Evolutionary conservation across 2,888 invertebrate genomes (phyloP).

Genomic region (Drosophila mulleri): DNA sequence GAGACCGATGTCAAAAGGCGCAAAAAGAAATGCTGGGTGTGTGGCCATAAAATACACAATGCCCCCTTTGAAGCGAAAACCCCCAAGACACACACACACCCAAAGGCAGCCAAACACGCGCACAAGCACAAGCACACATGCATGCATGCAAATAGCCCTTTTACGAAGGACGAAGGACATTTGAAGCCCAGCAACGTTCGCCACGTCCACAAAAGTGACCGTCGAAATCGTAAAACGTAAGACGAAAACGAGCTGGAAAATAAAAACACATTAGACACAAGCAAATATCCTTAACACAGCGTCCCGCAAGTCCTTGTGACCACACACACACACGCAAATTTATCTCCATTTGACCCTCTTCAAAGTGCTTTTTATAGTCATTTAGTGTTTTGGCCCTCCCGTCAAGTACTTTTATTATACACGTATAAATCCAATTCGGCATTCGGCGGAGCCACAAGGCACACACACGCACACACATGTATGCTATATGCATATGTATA

Average conservation of each 20-base stretch:
- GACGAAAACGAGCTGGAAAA: slow-evolving; percentile 80
- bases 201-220: slow-evolving; percentile 74
- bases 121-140: slow-evolving; percentile 18
- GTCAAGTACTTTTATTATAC: slow-evolving; percentile 82
- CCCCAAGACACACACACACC: slow-evolving; percentile 31
- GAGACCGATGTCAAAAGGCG: slow-evolving; percentile 70
- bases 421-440: slow-evolving; percentile 82
- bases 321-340: slow-evolving; percentile 79
- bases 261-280: slow-evolving; percentile 82
- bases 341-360: slow-evolving; percentile 86
- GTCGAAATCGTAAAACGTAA: slow-evolving; percentile 79
- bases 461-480: slow-evolving; percentile 29
- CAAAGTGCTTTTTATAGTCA: slow-evolving; percentile 85
- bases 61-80: slow-evolving; percentile 23
- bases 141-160: slow-evolving; percentile 72
- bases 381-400: slow-evolving; percentile 83
- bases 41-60: slow-evolving; percentile 77
- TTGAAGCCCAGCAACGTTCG: slow-evolving; percentile 52
- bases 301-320: slow-evolving; percentile 51
- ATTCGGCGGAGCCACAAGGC: slow-evolving; percentile 67
- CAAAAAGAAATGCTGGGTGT: slow-evolving; percentile 50
- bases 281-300: slow-evolving; percentile 74
- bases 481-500: slow-evolving; percentile 6
- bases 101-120: slow-evolving; percentile 3
- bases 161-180: slow-evolving; percentile 65